Percentiles rank a stretch among this genome's conserved stretches.
Evolutionary conservation across 2,888 invertebrate genomes (phyloP).

Genomic region (Cryptophagus acutangulus): DNA sequence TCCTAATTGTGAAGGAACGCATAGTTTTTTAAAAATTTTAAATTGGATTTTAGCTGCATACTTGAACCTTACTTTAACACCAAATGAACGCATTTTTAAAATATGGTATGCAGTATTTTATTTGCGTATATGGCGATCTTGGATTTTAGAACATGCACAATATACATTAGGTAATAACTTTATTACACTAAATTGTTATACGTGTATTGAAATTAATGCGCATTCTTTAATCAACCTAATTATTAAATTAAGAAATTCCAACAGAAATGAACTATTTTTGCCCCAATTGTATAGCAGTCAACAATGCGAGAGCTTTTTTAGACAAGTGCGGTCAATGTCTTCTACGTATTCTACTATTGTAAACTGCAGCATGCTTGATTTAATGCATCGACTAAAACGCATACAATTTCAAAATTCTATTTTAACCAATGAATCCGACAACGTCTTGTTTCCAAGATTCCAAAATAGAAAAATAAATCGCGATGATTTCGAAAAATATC

Average conservation of each 20-base stretch:
- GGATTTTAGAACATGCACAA: slow-evolving; percentile 8
- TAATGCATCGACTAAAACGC: slow-evolving; percentile 14
- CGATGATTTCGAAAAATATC: not conserved
- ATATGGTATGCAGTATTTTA: slow-evolving; percentile 16
- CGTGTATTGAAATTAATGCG: slow-evolving; percentile 16
- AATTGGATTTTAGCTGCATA: slow-evolving; percentile 10
- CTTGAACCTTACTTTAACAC: slow-evolving; percentile 5
- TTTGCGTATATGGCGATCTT: slow-evolving; percentile 16
- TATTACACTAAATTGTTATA: slow-evolving; percentile 14
- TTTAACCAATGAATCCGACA: not conserved
- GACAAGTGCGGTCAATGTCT: slow-evolving; percentile 16
- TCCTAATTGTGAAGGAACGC: slow-evolving; percentile 11
- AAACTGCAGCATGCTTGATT: slow-evolving; percentile 14
- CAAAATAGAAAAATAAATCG: not conserved
- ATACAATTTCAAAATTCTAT: slow-evolving; percentile 6
- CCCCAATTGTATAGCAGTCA: slow-evolving; percentile 18
- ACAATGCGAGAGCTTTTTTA: slow-evolving; percentile 17
- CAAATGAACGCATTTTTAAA: slow-evolving; percentile 11
- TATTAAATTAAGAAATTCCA: slow-evolving; percentile 7
- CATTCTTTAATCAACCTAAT: slow-evolving; percentile 13
- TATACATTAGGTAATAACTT: slow-evolving; percentile 13
- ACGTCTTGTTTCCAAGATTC: not conserved
- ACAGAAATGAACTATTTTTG: slow-evolving; percentile 10
- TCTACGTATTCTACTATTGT: slow-evolving; percentile 18
- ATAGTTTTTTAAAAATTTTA: slow-evolving; percentile 9